A percentile compares a stretch with the other conserved stretches of the same genome.
Conservation (phyloP, 2,113 vertebrate species). For the Cebidichthys violaceus region DNA sequence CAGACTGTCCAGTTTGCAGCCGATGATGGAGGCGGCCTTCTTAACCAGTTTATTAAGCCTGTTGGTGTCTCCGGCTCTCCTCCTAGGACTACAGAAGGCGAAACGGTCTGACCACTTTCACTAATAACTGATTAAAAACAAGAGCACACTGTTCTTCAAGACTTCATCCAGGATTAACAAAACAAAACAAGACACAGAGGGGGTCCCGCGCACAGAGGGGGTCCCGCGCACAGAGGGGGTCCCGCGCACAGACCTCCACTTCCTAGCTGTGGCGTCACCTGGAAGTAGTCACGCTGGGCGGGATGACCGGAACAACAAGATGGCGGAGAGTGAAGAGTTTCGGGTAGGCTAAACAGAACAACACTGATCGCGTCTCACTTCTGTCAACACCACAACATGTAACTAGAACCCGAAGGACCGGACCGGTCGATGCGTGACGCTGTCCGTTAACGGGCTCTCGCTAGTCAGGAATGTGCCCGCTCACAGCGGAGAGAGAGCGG, state of each 20-base stretch:
- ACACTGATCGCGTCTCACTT: constrained; percentile 16
- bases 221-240: too few species aligned
- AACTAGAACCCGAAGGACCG: fast-evolving
- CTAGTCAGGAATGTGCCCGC: not conserved
- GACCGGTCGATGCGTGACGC: too few species aligned
- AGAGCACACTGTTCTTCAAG: not conserved
- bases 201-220: not conserved
- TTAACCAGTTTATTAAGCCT: too few species aligned
- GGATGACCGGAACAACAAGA: constrained; percentile 85
- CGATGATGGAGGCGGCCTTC: too few species aligned
- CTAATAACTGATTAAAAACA: not conserved
- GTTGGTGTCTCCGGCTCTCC: too few species aligned
- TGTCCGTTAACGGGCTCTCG: fast-evolving
- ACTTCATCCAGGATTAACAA: not conserved
- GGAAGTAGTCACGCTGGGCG: constrained; percentile 62
- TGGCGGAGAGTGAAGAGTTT: constrained; percentile 88
- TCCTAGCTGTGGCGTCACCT: constrained; percentile 36
- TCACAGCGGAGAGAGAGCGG: not conserved
- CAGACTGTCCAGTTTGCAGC: too few species aligned
- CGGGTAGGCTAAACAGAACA: constrained; percentile 84
- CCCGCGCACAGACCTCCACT: not conserved
- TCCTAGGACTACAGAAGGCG: too few species aligned
- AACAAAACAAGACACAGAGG: not conserved
- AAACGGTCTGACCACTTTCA: not conserved
- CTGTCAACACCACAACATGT: not conserved